Evolutionary conservation across 2,797 vertebrate species (phyloP), one percentile per base, ranked within the genome.

Genomic region (Dromococcyx pavoninus): DNA sequence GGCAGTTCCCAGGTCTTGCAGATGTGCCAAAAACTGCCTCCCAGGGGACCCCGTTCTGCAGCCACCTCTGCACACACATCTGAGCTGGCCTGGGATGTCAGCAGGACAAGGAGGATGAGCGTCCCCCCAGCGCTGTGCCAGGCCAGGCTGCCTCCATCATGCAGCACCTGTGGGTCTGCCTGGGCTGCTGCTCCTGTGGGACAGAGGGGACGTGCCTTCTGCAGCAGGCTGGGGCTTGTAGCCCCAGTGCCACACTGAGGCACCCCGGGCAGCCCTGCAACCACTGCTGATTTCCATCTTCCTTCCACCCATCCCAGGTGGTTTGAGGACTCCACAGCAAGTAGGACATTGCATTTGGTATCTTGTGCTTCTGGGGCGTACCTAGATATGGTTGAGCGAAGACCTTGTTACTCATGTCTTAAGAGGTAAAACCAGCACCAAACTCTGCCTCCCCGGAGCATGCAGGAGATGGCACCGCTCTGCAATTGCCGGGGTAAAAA

Each of bases 261-360:
- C 51, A 53, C 17, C 28, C 51, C 2, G 7, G 51, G 61, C 70
- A 58, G n/a, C n/a, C n/a, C n/a, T n/a, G 53, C 51, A 33, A 24
- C 73, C 32, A 28, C 56, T 13, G 1, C 22, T 11, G 48, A 0
- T 81, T 74, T 64, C 14, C 61, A 54, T 64, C 7, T 71, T 85
- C 78, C 3, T 70, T 85, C 79, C 2, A 0, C 48, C n/a, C 3
- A 0, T 35, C 73, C 56, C 3, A 7, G 21, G 12, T 33, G 25
- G 10, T 44, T 39, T 76, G 13, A 81, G 10, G 27, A 18, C 27
- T 21, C 48, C 53, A 6, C 70, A 60, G 48, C 62, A 11, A 27
- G 56, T 6, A 33, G 72, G 44, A 35, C 0, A 0, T 5, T 10
- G 17, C 54, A 11, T 37, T 21, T 1, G 3, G 22, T 51, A 3